Evolutionary conservation across 1,140 invertebrate species (phyloP), one percentile per base, ranked within the genome.

Genomic region (Arion vulgaris): DNA sequence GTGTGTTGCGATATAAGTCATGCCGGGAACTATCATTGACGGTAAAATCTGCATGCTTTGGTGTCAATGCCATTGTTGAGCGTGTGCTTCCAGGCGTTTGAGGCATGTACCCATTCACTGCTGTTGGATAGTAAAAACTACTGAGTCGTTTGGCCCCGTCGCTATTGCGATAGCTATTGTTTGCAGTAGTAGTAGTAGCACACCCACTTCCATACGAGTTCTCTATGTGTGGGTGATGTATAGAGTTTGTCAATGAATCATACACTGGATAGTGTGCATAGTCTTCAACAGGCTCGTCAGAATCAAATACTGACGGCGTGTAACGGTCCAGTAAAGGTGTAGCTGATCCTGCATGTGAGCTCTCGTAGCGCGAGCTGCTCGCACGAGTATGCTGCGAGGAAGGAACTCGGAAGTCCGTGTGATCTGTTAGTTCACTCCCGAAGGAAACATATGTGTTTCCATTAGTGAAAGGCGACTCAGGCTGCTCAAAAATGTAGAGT

Each of bases 391-490:
- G 85, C 38, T 85, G 80, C 9, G 83, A 81, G 17, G 69, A 62
- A 15, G 81, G 69, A 5, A 53, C 7, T 51, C 26, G 41, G 26
- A 71, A 45, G 19, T 86, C 86, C 19, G 84, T 85, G 0, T 83
- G 86, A 51, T 88, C 87, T 2, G 85, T 84, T 49, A 84, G 76
- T 53, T 87, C 88, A 45, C 82, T 84, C 57, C 85, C 85, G 82
- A 89, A 89, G 49, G 88, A 88, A 9, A 89, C 84, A 77, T 89
- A 89, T 2, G 88, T 89, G 80, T 88, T 87, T 1, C 81, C 85
- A 28, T 83, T 86, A 57, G 62, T 68, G 53, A 81, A 71, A 49
- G 77, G 71, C 11, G 85, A 84, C 41, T 62, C 74, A 34, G 82
- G 80, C 53, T 83, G 79, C 57, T 86, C 78, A 69, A 81, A 36